Evolutionary conservation across 1,140 invertebrate genomes (phyloP).

Genomic region (Macrostomum lignano): DNA sequence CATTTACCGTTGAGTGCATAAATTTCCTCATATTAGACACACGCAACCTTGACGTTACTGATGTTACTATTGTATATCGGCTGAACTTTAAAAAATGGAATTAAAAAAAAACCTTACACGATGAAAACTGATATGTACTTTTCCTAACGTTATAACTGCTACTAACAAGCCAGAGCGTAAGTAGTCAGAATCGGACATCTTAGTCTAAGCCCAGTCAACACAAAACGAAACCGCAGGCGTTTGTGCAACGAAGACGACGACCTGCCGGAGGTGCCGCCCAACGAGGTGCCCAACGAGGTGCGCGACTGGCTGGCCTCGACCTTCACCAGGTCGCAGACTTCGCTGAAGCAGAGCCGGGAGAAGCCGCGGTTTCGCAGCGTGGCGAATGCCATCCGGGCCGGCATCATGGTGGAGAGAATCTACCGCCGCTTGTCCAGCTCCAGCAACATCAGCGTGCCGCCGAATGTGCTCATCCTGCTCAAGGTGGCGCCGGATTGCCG

Average conservation of each 20-base stretch:
- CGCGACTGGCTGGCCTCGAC: constrained; percentile 83
- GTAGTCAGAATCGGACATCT: too few species aligned
- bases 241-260: constrained; percentile 47
- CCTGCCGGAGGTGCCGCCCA: constrained; percentile 68
- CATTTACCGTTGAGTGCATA: too few species aligned
- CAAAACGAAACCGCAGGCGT: too few species aligned
- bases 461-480: constrained; percentile 51
- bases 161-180: too few species aligned
- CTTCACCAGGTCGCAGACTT: constrained; percentile 42
- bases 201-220: too few species aligned
- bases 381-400: constrained; percentile 79
- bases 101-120: too few species aligned
- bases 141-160: too few species aligned
- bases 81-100: too few species aligned
- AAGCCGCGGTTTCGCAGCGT: constrained; percentile 53
- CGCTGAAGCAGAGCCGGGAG: constrained; percentile 17
- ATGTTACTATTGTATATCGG: too few species aligned
- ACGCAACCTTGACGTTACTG: too few species aligned
- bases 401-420: constrained; percentile 78
- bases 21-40: too few species aligned
- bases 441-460: constrained; percentile 52
- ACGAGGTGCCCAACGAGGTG: constrained; percentile 71
- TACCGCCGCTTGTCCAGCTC: constrained; percentile 58
- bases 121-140: too few species aligned
- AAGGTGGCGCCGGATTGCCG: constrained; percentile 37